These are phyloP conservation scores for Drosophila erecta DNA, from an alignment of 1,140 invertebrate species.

Conservation along the genomic window DNA sequence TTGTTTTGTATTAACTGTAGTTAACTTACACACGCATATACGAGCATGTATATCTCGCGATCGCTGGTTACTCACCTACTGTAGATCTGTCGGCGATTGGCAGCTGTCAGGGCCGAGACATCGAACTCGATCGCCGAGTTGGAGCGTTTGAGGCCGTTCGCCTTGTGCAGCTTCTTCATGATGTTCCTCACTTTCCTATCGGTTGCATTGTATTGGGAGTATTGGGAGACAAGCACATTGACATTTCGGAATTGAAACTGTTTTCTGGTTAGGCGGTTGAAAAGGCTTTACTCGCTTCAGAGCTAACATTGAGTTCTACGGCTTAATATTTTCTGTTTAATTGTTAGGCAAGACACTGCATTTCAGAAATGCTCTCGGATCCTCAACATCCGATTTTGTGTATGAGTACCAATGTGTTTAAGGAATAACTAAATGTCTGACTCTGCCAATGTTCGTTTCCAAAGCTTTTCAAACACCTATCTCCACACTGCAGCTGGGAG, in stretches of 20 bases:
- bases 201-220: conserved; percentile 24
- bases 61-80: conserved; percentile 78
- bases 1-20: too few species aligned
- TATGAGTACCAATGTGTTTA: too few species aligned
- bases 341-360: too few species aligned
- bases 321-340: too few species aligned
- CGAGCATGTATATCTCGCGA: neutral
- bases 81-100: conserved; percentile 86
- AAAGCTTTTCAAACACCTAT: conserved; percentile 19
- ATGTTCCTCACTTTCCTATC: conserved; percentile 80
- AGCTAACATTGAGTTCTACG: too few species aligned
- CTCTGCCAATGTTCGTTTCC: too few species aligned
- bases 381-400: too few species aligned
- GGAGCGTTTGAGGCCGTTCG: conserved; percentile 86
- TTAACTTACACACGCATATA: neutral
- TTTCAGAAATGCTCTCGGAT: too few species aligned
- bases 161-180: conserved; percentile 84
- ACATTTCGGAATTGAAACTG: neutral
- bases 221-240: conserved; percentile 30
- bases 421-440: too few species aligned
- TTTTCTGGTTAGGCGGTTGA: too few species aligned
- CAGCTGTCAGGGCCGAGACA: conserved; percentile 87
- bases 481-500: neutral
- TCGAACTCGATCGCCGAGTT: conserved; percentile 91
- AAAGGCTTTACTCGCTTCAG: too few species aligned